Conservation (phyloP, 2,888 invertebrate species). For the Microchrysa polita region DNA sequence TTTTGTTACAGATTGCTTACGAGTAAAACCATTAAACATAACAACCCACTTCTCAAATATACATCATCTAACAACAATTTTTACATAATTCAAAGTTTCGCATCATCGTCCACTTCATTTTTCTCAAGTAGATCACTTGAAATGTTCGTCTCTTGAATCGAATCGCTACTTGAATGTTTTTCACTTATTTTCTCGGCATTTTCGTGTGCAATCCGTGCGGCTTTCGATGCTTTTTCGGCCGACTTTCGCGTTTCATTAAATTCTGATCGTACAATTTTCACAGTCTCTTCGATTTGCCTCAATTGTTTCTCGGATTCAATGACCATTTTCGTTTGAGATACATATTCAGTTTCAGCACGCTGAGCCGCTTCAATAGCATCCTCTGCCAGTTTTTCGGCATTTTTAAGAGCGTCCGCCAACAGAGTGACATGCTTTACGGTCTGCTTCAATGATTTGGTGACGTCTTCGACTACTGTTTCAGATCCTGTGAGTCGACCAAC, state of each 20-base stretch:
- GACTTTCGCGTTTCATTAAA: background rate
- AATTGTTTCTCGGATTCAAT: background rate
- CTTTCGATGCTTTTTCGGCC: background rate
- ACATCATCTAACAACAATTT: too few species aligned
- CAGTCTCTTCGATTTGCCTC: background rate
- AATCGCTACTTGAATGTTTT: background rate
- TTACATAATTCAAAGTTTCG: too few species aligned
- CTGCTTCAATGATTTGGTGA: background rate
- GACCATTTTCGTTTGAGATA: background rate
- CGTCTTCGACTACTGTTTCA: background rate
- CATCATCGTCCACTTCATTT: too few species aligned
- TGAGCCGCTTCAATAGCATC: background rate
- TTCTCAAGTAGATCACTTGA: too few species aligned
- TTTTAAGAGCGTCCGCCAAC: background rate
- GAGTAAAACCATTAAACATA: too few species aligned
- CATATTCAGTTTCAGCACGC: background rate
- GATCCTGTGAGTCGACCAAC: background rate
- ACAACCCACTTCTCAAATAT: too few species aligned
- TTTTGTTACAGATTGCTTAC: too few species aligned
- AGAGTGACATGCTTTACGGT: background rate
- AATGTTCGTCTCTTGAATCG: too few species aligned
- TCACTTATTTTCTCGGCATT: background rate
- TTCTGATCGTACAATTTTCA: background rate
- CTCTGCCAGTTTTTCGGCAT: background rate
- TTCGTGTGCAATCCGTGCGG: background rate